These are phyloP conservation scores for Drosophila neocordata DNA, from an alignment of 1,140 invertebrate species.

Conservation along the genomic window DNA sequence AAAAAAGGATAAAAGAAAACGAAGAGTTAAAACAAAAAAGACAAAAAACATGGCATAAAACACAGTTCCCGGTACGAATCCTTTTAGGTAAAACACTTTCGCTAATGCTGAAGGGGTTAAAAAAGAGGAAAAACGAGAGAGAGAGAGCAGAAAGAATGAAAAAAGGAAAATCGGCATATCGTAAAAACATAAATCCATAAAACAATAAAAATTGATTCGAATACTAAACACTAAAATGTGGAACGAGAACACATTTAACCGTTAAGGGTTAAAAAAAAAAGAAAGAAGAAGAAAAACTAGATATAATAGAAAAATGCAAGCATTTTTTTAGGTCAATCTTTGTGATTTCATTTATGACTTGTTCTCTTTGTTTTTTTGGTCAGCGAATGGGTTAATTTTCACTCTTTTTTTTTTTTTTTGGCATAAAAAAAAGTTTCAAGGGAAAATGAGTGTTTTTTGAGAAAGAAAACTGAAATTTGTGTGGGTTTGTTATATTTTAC, in stretches of 20 bases:
- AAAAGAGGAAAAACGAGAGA: slow-evolving; percentile 23
- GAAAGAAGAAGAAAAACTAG: too few relatives aligned
- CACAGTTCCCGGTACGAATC: slow-evolving; percentile 56
- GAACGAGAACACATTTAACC: slow-evolving; percentile 45
- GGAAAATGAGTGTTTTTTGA: not conserved
- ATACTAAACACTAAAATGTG: slow-evolving; percentile 71
- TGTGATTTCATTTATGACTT: slow-evolving; percentile 9
- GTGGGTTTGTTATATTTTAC: slow-evolving; percentile 27
- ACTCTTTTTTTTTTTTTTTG: slow-evolving; percentile 22
- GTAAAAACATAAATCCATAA: slow-evolving; percentile 77
- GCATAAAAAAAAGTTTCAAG: not conserved
- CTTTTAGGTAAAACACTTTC: slow-evolving; percentile 36
- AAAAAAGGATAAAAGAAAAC: slow-evolving; percentile 25
- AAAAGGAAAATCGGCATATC: slow-evolving; percentile 42
- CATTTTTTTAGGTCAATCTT: slow-evolving; percentile 42
- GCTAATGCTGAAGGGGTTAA: slow-evolving; percentile 69
- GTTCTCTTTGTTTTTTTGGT: slow-evolving; percentile 31
- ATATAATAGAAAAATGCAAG: slow-evolving; percentile 42
- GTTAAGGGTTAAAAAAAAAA: slow-evolving; percentile 62
- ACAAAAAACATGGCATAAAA: slow-evolving; percentile 43
- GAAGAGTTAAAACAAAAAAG: slow-evolving; percentile 26
- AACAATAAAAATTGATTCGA: slow-evolving; percentile 40
- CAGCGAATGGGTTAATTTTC: slow-evolving; percentile 52
- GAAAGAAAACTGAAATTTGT: slow-evolving; percentile 8
- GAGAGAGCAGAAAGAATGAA: not conserved